A percentile compares a stretch with the other conserved stretches of the same genome.
Conservation (phyloP, 1,140 invertebrate genomes). For the Lineus longissimus region DNA sequence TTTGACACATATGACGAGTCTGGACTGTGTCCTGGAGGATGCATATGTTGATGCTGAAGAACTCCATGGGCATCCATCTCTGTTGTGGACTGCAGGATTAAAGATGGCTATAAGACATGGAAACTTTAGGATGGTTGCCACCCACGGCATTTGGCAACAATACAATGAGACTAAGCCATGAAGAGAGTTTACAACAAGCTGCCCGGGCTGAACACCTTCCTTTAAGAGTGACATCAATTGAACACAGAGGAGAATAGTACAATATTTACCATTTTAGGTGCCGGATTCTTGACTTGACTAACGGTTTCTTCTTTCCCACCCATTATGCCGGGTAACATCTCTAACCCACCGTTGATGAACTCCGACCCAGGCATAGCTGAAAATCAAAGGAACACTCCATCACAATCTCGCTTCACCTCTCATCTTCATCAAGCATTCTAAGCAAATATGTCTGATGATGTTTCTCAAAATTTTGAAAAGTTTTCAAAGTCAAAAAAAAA, state of each 20-base stretch:
- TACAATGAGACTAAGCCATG: too few relatives aligned
- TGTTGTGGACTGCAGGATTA: conserved; percentile 1
- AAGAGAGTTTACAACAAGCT: too few relatives aligned
- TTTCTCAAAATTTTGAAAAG: too few relatives aligned
- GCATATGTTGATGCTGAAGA: background rate
- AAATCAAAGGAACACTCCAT: background rate
- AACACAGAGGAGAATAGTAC: background rate
- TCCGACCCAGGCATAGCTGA: background rate
- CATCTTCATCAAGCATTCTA: too few relatives aligned
- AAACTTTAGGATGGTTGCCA: background rate
- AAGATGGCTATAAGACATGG: background rate
- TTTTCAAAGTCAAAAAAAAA: too few relatives aligned
- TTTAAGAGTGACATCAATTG: too few relatives aligned
- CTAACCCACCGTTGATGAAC: background rate
- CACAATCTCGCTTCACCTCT: too few relatives aligned
- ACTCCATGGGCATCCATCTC: conserved; percentile 2
- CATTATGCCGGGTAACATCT: background rate
- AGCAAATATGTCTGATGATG: too few relatives aligned
- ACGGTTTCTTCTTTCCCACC: background rate
- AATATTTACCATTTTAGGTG: background rate
- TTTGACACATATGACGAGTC: background rate
- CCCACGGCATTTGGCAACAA: too few relatives aligned
- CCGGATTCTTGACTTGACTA: background rate
- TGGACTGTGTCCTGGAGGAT: too few relatives aligned
- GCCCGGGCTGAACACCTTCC: too few relatives aligned